These are phyloP conservation scores for Pycnomerus fuliginosus DNA, from an alignment of 2,888 invertebrate species.

Conservation along the genomic window DNA sequence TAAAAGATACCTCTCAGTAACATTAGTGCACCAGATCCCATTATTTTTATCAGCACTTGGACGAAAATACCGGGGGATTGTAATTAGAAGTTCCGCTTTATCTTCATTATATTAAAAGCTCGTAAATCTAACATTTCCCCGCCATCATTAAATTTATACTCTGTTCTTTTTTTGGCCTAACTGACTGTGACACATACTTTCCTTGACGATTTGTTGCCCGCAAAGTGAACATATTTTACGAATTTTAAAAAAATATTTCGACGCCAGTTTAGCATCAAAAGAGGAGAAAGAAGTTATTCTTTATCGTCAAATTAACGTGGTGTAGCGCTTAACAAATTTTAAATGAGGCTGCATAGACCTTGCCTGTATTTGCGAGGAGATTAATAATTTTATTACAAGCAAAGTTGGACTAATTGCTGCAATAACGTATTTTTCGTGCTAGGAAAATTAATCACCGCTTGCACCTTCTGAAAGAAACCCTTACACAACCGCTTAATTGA, in stretches of 20 bases:
- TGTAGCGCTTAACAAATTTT: neutral
- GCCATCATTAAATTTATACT: conserved; percentile 8
- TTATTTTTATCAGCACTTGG: too few relatives aligned
- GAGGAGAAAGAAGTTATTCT: conserved; percentile 1
- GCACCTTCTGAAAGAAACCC: too few relatives aligned
- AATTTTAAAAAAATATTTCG: neutral
- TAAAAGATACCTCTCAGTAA: too few relatives aligned
- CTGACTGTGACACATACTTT: conserved; percentile 11
- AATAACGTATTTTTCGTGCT: too few relatives aligned
- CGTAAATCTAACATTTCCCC: conserved; percentile 19
- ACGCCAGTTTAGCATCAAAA: neutral
- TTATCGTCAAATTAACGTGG: neutral
- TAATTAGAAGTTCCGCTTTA: conserved; percentile 13
- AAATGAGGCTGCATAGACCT: neutral
- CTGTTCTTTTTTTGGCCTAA: conserved; percentile 7
- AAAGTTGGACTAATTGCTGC: neutral
- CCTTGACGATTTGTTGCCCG: neutral
- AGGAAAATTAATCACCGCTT: too few relatives aligned
- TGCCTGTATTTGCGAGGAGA: neutral
- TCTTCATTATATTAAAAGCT: conserved; percentile 24
- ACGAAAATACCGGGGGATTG: conserved; percentile 9
- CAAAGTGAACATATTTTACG: neutral
- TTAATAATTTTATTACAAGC: conserved; percentile 1
- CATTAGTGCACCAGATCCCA: too few relatives aligned
- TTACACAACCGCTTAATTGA: too few relatives aligned